Evolutionary conservation across 2,113 vertebrate genomes (phyloP), one percentile per base, ranked within the genome.

Genomic region (Probosciger aterrimus): DNA sequence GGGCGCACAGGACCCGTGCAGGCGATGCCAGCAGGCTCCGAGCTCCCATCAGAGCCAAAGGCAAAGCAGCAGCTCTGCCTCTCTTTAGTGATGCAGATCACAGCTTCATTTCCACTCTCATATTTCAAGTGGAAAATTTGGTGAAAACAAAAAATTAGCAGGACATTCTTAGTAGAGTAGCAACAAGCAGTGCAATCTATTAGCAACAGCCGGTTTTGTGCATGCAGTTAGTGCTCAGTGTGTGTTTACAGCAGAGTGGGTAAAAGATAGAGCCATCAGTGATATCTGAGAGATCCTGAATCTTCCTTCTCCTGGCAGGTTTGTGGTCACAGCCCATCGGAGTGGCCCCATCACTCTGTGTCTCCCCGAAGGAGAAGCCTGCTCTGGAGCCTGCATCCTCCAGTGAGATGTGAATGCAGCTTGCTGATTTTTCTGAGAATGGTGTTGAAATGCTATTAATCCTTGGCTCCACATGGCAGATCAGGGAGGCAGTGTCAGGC

Each of bases 81-180:
- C 82, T 79, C 63, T 28, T 96, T 47, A 30, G 1, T 3, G 37
- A 92, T 86, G 91, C 90, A 84, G 65, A 81, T 95, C 92, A 92
- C 55, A 1, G n/a, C 83, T 94, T 53, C 49, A 10, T 86, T 93
- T 41, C 73, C 2, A 0, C 83, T 92, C 91, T 93, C 62, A 12
- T 53, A 71, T 92, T 86, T 96, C 90, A 89, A 96, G 95, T 91
- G 96, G 90, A 94, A 96, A 94, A 93, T 94, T 33, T 27, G 37
- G 88, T n/a, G 95, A 87, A 95, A 96, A 95, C 92, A 94, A 93
- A 92, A 95, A 95, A 97, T 96, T 92, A 97, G 87, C 90, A 79
- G 92, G 95, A 95, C 90, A 41, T 96, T 85, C 83, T 57, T 65
- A 18, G 62, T 0, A 11, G 69, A 83, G 88, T 14, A 86, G 74